Conservation (phyloP, 1,140 invertebrate genomes). For the Procambarus clarkii region DNA sequence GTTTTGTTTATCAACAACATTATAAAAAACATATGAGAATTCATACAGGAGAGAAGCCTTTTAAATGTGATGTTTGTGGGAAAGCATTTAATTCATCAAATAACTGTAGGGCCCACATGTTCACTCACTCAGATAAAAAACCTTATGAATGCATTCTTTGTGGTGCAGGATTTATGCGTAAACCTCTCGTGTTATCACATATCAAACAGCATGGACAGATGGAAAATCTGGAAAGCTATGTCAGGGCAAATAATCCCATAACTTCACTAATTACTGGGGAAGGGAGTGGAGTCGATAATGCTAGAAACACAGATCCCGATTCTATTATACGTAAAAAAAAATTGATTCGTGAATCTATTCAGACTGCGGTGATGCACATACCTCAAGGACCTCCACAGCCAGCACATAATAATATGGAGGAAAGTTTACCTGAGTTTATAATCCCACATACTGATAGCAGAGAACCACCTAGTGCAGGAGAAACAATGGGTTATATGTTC, state of each 20-base stretch:
- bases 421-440: conserved; percentile 36
- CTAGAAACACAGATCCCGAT: conserved; percentile 5
- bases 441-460: conserved; percentile 32
- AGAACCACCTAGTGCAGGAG: conserved; percentile 31
- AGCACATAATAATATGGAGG: conserved; percentile 38
- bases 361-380: conserved; percentile 35
- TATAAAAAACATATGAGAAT: conserved; percentile 88
- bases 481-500: conserved; percentile 52
- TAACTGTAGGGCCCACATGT: conserved; percentile 88
- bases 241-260: conserved; percentile 48
- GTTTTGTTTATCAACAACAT: conserved; percentile 89
- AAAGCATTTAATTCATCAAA: conserved; percentile 89
- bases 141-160: conserved; percentile 89
- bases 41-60: conserved; percentile 76
- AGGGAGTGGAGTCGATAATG: not conserved
- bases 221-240: conserved; percentile 52
- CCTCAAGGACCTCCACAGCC: conserved; percentile 47
- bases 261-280: conserved; percentile 19
- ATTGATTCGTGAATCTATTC: conserved; percentile 18
- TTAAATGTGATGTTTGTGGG: conserved; percentile 76
- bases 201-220: conserved; percentile 55
- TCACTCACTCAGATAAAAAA: conserved; percentile 89
- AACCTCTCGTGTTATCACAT: conserved; percentile 74
- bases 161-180: conserved; percentile 88
- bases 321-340: conserved; percentile 23